phyloP scores from a whole-genome alignment of 2,113 vertebrate species.

The Mustelus asterias region DNA sequence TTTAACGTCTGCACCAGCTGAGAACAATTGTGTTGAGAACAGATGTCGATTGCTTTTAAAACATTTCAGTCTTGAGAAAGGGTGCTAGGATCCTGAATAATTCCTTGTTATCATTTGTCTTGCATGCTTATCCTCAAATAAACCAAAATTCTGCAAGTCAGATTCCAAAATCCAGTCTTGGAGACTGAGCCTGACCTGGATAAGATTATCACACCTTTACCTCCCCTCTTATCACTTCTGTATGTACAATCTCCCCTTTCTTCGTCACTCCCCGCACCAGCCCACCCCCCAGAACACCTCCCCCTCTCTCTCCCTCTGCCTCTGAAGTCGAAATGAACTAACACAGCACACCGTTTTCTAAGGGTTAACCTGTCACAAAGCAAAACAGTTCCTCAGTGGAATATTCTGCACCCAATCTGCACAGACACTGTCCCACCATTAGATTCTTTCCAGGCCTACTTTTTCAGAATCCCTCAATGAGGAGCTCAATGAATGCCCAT shows the following conservation, averaged over 20 bases:
- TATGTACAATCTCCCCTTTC: not conserved
- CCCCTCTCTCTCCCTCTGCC: too few species aligned
- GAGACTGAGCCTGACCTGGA: too few species aligned
- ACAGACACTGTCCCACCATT: not conserved
- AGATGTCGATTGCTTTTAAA: not conserved
- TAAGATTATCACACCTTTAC: not conserved
- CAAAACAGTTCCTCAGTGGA: not conserved
- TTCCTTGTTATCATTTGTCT: not conserved
- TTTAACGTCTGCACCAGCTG: not conserved
- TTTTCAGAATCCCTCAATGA: not conserved
- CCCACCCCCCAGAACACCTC: too few species aligned
- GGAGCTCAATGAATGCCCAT: not conserved
- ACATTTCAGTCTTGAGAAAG: not conserved
- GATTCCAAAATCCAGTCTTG: not conserved
- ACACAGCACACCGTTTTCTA: not conserved
- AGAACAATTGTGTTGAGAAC: not conserved
- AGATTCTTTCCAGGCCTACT: too few species aligned
- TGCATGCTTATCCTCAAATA: not conserved
- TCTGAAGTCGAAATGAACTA: not conserved
- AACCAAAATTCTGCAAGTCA: not conserved
- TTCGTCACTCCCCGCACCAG: too few species aligned
- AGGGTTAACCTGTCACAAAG: not conserved
- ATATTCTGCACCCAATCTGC: not conserved
- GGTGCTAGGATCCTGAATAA: not conserved
- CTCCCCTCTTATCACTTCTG: not conserved